Percentiles rank a stretch among this genome's conserved stretches.
Conservation (phyloP, 2,797 vertebrate genomes). For the Phalloptychus januarius region DNA sequence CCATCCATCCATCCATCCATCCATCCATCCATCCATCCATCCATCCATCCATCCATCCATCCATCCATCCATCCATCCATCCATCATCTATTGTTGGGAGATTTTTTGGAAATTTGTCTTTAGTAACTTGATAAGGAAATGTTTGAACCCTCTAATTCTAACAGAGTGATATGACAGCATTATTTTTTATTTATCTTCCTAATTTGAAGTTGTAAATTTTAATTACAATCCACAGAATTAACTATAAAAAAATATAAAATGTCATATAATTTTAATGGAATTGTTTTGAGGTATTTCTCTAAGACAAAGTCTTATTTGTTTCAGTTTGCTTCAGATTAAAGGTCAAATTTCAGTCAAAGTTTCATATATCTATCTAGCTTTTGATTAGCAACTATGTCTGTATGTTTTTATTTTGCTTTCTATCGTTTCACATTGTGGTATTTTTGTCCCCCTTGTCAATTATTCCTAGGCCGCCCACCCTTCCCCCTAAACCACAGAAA, state of each 20-base stretch:
- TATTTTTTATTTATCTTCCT: neutral
- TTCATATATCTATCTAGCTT: neutral
- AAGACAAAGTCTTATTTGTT: neutral
- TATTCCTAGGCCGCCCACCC: slow-evolving; percentile 94
- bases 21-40: neutral
- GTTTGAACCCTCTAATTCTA: neutral
- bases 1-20: neutral
- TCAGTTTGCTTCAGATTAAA: neutral
- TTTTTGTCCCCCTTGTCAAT: slow-evolving; percentile 74
- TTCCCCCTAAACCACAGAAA: slow-evolving; percentile 99
- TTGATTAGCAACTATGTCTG: slow-evolving; percentile 12
- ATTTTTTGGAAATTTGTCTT: neutral
- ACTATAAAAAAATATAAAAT: neutral
- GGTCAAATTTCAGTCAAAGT: too few species aligned
- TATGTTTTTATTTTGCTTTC: slow-evolving; percentile 16
- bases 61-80: neutral
- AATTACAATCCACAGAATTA: neutral
- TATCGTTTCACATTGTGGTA: slow-evolving; percentile 57
- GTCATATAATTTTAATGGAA: neutral
- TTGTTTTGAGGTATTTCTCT: neutral
- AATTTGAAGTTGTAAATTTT: neutral
- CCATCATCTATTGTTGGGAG: neutral
- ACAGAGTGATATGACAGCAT: neutral
- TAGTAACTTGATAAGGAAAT: neutral
- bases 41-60: neutral